Base-by-base conservation (phyloP, 2,797 vertebrate species). In the Onychomys arenicola region DNA sequence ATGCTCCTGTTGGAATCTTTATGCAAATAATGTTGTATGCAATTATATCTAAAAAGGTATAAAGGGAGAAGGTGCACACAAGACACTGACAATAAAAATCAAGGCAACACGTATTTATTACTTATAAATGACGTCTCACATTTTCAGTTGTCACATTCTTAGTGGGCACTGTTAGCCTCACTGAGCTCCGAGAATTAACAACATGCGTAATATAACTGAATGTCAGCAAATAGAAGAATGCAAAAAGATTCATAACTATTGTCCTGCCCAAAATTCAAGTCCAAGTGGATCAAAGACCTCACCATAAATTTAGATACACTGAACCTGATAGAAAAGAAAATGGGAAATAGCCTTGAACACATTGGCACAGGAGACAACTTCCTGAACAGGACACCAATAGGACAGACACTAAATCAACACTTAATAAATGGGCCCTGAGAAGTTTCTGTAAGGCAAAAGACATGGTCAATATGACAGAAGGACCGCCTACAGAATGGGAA, bases 11-110 rank as follows among this genome's bases (percentile, higher is more conserved):
- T 52, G 5, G 25, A 90, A 90, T 73, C 5, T 3, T 83, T 52
- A 92, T 75, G 84, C 63, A 96, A 91, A 95, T 84, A 69, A 80
- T 17, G 61, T 89, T 85, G 37, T 19, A 2, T 52, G 16, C 37
- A 80, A 43, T 91, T 43, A 40, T 81, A 67, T 40, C 27, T 69
- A 78, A 93, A 76, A 76, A 46, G 11, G 6, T 61, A 6, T 27
- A 81, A 89, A 89, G 73, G 85, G 67, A 89, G 13, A 85, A 85
- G 21, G 19, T 69, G 23, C 57, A 61, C 63, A 55, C 40, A 73
- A 82, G 55, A 43, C 34, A 59, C 8, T n/a, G n/a, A 43, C 29
- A 43, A 83, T 29, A 71, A 91, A 49, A 76, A 67, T 5, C 55
- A 88, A 81, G 71, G 34, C 34, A 85, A 52, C 65, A 73, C 52